Evolutionary conservation across 2,113 vertebrate species (phyloP).

Genomic region (Paradoxurus hermaphroditus): DNA sequence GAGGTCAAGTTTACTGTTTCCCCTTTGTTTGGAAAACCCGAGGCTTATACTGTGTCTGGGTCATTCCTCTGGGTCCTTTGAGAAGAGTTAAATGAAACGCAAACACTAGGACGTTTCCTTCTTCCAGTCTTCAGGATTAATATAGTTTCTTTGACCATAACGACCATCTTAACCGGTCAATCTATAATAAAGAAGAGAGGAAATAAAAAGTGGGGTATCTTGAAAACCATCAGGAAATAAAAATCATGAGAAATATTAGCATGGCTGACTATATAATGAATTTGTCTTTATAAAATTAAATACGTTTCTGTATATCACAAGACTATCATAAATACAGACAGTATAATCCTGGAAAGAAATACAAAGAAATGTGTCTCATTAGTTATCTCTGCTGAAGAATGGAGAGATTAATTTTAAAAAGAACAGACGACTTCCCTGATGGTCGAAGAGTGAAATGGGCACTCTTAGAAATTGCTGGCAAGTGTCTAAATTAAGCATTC

Average conservation of each 20-base stretch:
- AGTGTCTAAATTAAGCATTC: neutral
- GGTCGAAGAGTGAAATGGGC: neutral
- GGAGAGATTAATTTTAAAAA: neutral
- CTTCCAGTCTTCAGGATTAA: neutral
- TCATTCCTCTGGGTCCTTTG: neutral
- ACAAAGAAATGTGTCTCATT: neutral
- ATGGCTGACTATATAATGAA: neutral
- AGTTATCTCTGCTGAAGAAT: neutral
- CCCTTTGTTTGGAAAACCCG: neutral
- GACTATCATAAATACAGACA: neutral
- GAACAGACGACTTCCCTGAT: neutral
- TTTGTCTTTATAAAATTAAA: slow-evolving; percentile 16
- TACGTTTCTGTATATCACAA: neutral
- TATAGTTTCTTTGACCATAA: neutral
- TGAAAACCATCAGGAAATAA: neutral
- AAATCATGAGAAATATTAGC: neutral
- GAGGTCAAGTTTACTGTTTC: neutral
- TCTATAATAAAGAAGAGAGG: neutral
- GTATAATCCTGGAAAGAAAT: neutral
- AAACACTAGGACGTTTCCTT: neutral
- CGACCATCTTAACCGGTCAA: neutral
- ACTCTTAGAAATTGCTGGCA: neutral
- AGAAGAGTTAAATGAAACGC: neutral
- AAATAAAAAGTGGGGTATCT: neutral
- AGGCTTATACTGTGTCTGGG: neutral